Conservation (phyloP, 2,113 vertebrate genomes). For the Hemibates koningsi region DNA sequence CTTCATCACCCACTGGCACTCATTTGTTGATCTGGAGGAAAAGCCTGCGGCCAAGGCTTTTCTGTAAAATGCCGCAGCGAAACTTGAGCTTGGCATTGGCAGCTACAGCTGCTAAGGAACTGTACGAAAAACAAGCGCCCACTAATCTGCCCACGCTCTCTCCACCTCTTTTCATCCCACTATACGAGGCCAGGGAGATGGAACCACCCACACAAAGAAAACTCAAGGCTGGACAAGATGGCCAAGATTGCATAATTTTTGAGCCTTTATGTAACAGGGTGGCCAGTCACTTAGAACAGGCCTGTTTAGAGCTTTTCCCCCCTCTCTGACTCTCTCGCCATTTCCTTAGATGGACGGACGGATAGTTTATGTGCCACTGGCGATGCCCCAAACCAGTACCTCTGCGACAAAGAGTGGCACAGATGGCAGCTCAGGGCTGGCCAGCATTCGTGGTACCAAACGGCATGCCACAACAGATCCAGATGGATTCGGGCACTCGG, state of each 20-base stretch:
- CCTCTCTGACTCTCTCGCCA: neutral
- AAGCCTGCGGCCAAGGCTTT: neutral
- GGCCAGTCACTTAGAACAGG: neutral
- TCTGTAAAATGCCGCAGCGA: neutral
- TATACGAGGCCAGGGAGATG: neutral
- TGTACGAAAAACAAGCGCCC: neutral
- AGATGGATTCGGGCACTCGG: constrained; percentile 30
- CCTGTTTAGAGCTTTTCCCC: neutral
- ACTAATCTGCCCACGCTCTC: constrained; percentile 8
- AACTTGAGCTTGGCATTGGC: neutral
- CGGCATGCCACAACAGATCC: constrained; percentile 41
- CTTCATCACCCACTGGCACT: neutral
- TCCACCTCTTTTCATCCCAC: neutral
- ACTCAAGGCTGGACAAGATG: constrained; percentile 7
- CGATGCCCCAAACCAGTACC: constrained; percentile 15
- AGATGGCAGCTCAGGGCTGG: constrained; percentile 41
- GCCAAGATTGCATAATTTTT: constrained; percentile 26
- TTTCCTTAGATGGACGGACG: neutral
- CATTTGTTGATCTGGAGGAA: neutral
- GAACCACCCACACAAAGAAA: constrained; percentile 27
- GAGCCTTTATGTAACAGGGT: constrained; percentile 39
- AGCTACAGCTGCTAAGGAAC: constrained; percentile 1
- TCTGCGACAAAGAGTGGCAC: constrained; percentile 31
- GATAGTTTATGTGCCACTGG: neutral
- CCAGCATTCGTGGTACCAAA: constrained; percentile 9